Evolutionary conservation across 1,140 invertebrate genomes (phyloP), one percentile per base, ranked within the genome.

Genomic region (Drosophila kohkoa): DNA sequence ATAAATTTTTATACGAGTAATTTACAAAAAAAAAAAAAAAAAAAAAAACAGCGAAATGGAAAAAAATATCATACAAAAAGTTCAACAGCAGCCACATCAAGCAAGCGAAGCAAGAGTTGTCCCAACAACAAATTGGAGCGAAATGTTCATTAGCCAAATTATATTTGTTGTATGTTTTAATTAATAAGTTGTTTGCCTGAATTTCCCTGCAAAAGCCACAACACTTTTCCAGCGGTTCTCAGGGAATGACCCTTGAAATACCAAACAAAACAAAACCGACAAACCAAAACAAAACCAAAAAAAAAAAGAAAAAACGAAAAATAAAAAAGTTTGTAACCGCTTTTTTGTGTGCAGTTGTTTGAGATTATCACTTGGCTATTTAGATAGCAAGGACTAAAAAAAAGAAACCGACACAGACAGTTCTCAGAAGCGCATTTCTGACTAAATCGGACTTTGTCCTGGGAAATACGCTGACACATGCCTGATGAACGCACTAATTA

Each of bases 1-100:
- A 79, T 76, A 83, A 83, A 77, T 80, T 76, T 82, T 70, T 67
- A 82, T 79, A 74, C 80, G 65, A 79, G 66, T 79, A 82, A 82
- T 75, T 72, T 74, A 65, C 69, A 82, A 81, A 80, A 74, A 82
- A 81, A 80, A 64, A 55, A 55, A 55, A 20, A 20, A 78, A 82
- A 80, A 74, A 82, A 82, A 76, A 64, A 55, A 55, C n/a, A n/a
- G 1, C 16, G 16, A 55, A 64, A 49, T 54, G 75, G 10, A 74
- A 54, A 54, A 28, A 62, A 28, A 52, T 11, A 55, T 71, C 35
- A 82, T 49, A 74, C 70, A 79, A 83, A 25, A 82, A 82, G 80
- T 79, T 80, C 58, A 72, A 63, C 72, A 63, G 60, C 72, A 71
- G 20, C 65, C 48, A 28, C 49, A 65, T 3, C 30, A 25, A 25